These are phyloP conservation scores for Leptinotarsa lineolata DNA, from an alignment of 1,140 invertebrate species.

Conservation along the genomic window DNA sequence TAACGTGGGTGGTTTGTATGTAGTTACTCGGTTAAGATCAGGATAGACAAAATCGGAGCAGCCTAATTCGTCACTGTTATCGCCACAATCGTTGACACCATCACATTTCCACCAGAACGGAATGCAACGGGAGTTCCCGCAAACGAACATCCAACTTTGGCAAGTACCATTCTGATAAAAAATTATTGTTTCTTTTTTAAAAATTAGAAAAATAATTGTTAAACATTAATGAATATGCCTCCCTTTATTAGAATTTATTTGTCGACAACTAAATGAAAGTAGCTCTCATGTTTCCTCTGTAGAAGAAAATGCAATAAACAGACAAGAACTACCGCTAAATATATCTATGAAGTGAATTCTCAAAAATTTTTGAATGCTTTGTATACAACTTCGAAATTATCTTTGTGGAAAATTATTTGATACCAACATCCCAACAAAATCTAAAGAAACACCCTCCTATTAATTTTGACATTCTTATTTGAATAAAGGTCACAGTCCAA, in stretches of 20 bases:
- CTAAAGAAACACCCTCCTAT: too few relatives aligned
- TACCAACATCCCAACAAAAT: too few relatives aligned
- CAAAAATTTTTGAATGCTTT: too few relatives aligned
- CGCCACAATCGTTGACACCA: slow-evolving; percentile 73
- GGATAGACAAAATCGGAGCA: slow-evolving; percentile 31
- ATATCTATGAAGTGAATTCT: too few relatives aligned
- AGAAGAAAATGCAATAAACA: neutral
- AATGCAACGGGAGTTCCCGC: slow-evolving; percentile 76
- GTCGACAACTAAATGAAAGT: too few relatives aligned
- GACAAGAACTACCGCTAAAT: too few relatives aligned
- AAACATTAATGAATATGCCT: neutral
- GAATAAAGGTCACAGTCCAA: too few relatives aligned
- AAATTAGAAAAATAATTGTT: slow-evolving; percentile 4
- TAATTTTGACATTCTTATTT: too few relatives aligned
- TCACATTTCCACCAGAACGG: slow-evolving; percentile 81
- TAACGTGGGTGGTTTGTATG: neutral
- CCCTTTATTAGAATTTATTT: too few relatives aligned
- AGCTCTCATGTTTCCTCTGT: too few relatives aligned
- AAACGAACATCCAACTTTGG: slow-evolving; percentile 77
- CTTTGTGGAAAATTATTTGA: too few relatives aligned
- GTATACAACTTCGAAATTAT: too few relatives aligned
- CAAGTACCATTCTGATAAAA: slow-evolving; percentile 58
- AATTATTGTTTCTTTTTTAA: neutral
- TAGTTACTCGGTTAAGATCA: neutral
- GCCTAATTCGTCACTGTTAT: slow-evolving; percentile 73